phyloP scores from a whole-genome alignment of 2,113 vertebrate genomes.

The Tachycineta bicolor region DNA sequence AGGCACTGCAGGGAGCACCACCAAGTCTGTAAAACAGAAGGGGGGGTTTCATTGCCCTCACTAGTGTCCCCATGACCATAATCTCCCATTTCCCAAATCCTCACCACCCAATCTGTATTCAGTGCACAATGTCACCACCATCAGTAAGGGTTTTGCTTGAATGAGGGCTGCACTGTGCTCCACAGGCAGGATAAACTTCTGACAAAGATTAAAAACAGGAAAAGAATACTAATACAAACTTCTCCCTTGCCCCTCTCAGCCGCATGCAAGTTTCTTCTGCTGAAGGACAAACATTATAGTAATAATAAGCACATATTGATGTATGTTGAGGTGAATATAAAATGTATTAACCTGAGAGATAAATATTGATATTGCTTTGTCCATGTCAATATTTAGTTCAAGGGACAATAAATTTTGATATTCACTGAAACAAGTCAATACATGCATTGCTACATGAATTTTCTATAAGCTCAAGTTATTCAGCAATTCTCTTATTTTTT shows the following conservation, averaged over 20 bases:
- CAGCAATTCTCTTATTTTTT: neutral
- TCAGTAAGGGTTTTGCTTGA: neutral
- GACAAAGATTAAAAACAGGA: neutral
- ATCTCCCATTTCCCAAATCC: neutral
- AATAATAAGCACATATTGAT: conserved; percentile 59
- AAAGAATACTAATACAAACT: neutral
- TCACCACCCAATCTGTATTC: neutral
- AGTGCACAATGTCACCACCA: neutral
- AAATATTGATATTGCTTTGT: conserved; percentile 55
- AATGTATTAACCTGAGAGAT: conserved; percentile 59
- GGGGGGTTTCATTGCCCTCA: neutral
- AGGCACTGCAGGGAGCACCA: neutral
- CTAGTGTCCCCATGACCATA: neutral
- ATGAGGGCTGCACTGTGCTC: neutral
- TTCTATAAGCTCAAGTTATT: conserved; percentile 2
- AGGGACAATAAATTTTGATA: conserved; percentile 49
- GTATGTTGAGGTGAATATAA: conserved; percentile 27
- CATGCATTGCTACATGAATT: neutral
- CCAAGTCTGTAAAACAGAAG: neutral
- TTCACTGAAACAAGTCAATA: conserved; percentile 15
- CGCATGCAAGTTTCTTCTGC: neutral
- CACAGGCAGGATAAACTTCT: neutral
- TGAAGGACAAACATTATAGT: conserved; percentile 54
- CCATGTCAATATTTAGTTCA: conserved; percentile 62
- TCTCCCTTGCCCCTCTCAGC: neutral